Evolutionary conservation across 2,113 vertebrate genomes (phyloP).

Genomic region (Centropus unirufus): DNA sequence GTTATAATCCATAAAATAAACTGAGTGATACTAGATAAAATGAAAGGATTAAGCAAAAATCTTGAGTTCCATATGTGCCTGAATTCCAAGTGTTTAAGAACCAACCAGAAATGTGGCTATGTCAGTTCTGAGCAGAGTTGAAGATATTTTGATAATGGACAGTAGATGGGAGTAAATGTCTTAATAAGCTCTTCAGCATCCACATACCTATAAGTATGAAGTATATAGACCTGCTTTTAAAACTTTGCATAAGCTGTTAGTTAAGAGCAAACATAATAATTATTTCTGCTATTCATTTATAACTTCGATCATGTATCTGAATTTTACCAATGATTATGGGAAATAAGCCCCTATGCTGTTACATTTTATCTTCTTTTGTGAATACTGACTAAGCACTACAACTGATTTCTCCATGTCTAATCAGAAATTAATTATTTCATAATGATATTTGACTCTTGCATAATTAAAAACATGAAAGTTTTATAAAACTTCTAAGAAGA

Average conservation of each 20-base stretch:
- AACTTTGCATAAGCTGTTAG: background rate
- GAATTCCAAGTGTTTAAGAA: background rate
- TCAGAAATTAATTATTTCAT: background rate
- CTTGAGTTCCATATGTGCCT: background rate
- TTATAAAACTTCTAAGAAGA: background rate
- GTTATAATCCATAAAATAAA: background rate
- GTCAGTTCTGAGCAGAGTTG: background rate
- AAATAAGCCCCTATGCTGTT: background rate
- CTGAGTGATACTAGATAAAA: background rate
- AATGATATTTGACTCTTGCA: background rate
- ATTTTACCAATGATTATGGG: background rate
- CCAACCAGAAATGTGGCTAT: background rate
- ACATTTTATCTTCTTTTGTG: background rate
- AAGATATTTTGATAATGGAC: background rate
- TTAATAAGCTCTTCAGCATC: background rate
- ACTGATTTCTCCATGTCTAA: background rate
- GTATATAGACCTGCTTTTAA: background rate
- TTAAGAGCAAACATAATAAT: background rate
- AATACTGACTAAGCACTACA: background rate
- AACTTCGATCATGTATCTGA: background rate
- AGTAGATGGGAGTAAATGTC: background rate
- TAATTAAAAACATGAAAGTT: background rate
- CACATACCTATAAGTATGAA: background rate
- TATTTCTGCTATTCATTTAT: background rate
- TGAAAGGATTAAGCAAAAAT: background rate